A percentile compares a stretch with the other conserved stretches of the same genome.
Evolutionary conservation across 1,140 invertebrate genomes (phyloP).

Genomic region (Acyrthosiphon pisum): DNA sequence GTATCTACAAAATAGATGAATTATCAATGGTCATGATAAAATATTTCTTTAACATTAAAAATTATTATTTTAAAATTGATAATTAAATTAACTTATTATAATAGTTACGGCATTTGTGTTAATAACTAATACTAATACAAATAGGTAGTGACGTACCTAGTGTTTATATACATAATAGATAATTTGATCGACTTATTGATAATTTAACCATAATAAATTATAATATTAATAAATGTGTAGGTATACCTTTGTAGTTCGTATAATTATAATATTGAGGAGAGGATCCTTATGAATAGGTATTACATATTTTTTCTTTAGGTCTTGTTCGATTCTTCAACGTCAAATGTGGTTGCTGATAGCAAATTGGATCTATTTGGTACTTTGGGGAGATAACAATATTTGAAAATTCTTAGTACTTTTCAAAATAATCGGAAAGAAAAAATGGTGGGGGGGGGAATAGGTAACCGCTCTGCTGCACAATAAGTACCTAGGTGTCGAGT

Average conservation of each 20-base stretch:
- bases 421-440: too few relatives aligned
- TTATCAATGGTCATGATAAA: neutral
- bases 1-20: neutral
- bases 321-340: too few relatives aligned
- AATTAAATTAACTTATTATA: neutral
- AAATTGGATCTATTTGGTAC: too few relatives aligned
- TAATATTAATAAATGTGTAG: too few relatives aligned
- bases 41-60: neutral
- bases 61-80: neutral
- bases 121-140: neutral
- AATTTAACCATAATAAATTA: neutral
- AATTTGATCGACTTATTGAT: neutral
- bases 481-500: too few relatives aligned
- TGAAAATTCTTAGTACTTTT: too few relatives aligned
- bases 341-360: too few relatives aligned
- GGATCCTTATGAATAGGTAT: neutral
- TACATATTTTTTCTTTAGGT: neutral
- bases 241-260: neutral
- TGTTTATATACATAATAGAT: neutral
- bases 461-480: too few relatives aligned
- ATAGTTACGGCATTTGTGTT: neutral
- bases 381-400: too few relatives aligned
- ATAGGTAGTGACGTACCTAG: neutral
- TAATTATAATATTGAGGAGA: neutral
- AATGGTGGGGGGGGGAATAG: too few relatives aligned